These are phyloP conservation scores for Urosaurus nigricauda DNA, from an alignment of 2,797 vertebrate species.

Conservation along the genomic window DNA sequence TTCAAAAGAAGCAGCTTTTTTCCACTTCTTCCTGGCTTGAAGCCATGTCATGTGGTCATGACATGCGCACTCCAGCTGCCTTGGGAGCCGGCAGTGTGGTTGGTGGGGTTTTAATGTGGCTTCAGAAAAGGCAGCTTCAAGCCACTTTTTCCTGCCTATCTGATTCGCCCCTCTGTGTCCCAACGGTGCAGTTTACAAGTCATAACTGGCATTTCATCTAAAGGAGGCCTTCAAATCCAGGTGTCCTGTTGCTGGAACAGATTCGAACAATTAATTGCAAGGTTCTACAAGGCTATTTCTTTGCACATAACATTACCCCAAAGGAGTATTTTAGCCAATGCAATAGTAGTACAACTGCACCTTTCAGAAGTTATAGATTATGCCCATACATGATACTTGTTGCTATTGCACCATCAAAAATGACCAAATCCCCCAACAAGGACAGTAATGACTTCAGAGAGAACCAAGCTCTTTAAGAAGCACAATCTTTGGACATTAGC, in stretches of 20 bases:
- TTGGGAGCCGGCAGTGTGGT: no score
- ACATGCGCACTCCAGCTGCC: no score
- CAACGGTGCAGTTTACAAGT: background rate
- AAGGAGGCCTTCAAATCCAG: background rate
- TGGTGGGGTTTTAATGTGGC: no score
- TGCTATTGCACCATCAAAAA: background rate
- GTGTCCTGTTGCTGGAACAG: background rate
- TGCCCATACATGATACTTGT: background rate
- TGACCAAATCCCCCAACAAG: background rate
- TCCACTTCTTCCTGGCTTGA: no score
- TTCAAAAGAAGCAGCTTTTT: no score
- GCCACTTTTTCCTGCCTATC: no score
- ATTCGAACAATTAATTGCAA: background rate
- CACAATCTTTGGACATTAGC: background rate
- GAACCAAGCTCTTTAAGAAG: background rate
- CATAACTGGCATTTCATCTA: background rate
- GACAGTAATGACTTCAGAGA: background rate
- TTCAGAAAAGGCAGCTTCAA: no score
- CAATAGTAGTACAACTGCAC: background rate
- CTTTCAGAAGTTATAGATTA: background rate
- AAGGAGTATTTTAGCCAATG: background rate
- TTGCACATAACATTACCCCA: background rate
- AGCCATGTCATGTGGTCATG: no score
- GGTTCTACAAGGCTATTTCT: background rate
- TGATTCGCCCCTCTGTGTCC: background rate